Evolutionary conservation across 2,888 invertebrate species (phyloP), one percentile per base, ranked within the genome.

Genomic region (Drosophila melanocephala): DNA sequence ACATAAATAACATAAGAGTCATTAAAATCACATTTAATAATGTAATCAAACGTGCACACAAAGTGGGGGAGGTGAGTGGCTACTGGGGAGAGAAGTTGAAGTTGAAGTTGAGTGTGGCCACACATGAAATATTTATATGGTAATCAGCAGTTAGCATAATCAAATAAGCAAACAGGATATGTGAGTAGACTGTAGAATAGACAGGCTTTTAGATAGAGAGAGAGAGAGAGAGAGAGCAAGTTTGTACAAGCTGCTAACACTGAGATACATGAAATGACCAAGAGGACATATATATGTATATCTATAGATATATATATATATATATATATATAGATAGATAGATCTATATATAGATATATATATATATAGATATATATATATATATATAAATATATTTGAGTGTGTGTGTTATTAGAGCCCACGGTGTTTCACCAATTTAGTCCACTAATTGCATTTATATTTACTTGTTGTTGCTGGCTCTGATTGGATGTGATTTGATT

Each of bases 11-110:
- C 80, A 62, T 47, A 59, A 72, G 67, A 72, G 83, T 76, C 90
- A 87, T 87, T 87, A 88, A 90, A 90, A 88, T 81, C 86, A 72
- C 90, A 87, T 87, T 90, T 88, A 81, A 87, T 82, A 79, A 72
- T 77, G 70, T 60, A 59, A 70, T 68, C 69, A 68, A 69, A 53
- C 57, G 56, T 32, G 53, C 50, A 32, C n/a, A 16, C 5, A 14
- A 12, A 12, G 5, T 9, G 57, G 50, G 37, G 3, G 22, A 5
- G 32, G n/a, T 9, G 19, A 3, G 30, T 26, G 35, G 7, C 33
- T 14, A 5, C 12, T 7, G n/a, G 16, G 33, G 12, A 28, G 7
- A 5, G n/a, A 10, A 22, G 44, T 22, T 22, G 22, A 47, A 9
- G 22, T 47, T 42, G 52, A 47, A 74, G 47, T 44, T 12, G 63